Percentiles rank a stretch among this genome's conserved stretches.
Evolutionary conservation across 1,140 invertebrate genomes (phyloP).

Genomic region (Aphelinus certus): DNA sequence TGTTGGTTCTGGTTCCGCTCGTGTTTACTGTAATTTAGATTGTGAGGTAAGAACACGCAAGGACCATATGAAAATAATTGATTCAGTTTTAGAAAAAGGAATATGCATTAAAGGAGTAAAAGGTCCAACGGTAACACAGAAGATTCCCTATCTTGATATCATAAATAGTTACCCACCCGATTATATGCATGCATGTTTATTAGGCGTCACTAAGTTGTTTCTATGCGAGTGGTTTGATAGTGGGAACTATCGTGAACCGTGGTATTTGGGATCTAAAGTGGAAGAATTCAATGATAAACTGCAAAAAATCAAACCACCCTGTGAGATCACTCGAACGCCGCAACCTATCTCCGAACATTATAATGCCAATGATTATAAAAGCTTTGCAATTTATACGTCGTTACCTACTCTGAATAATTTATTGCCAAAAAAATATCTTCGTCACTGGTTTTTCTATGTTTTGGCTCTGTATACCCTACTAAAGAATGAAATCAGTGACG

Average conservation of each 20-base stretch:
- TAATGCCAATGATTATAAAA: conserved; percentile 39
- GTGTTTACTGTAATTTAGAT: conserved; percentile 9
- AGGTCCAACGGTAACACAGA: conserved; percentile 28
- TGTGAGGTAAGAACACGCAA: neutral
- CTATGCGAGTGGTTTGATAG: conserved; percentile 29
- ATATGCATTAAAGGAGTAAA: conserved; percentile 34
- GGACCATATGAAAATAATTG: conserved; percentile 13
- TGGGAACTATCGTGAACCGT: conserved; percentile 1
- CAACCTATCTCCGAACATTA: conserved; percentile 42
- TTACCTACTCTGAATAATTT: conserved; percentile 28
- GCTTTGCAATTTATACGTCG: conserved; percentile 34
- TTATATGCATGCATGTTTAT: conserved; percentile 22
- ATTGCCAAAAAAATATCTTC: conserved; percentile 24
- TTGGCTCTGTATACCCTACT: neutral
- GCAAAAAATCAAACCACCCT: conserved; percentile 31
- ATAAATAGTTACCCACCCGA: conserved; percentile 44
- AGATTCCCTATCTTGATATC: conserved; percentile 45
- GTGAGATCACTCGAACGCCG: conserved; percentile 39
- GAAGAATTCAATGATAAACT: conserved; percentile 28
- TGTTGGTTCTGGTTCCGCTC: conserved; percentile 1
- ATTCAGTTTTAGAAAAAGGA: neutral
- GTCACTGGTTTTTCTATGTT: conserved; percentile 35
- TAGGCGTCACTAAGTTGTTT: conserved; percentile 40
- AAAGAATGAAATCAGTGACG: neutral
- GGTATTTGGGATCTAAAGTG: conserved; percentile 22